Percentiles rank a stretch among this genome's conserved stretches.
phyloP scores from a whole-genome alignment of 2,888 invertebrate species.

The Lasioglossum calceatum region DNA sequence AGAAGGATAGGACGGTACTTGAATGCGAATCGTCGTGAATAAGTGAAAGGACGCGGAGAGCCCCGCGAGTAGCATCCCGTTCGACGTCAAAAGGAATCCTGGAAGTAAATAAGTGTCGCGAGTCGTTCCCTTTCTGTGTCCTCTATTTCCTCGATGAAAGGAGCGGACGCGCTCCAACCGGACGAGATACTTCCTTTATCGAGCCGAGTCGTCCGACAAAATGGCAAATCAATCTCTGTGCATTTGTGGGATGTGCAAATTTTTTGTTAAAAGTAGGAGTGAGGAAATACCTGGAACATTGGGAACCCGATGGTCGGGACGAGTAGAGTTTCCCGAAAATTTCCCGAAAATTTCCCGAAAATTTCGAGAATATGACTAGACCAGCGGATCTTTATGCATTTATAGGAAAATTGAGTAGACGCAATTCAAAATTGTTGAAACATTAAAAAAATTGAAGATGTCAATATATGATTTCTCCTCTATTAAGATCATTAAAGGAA shows the following conservation, averaged over 20 bases:
- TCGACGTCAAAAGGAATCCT: conserved; percentile 2
- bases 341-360: too few species aligned
- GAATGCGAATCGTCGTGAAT: conserved; percentile 49
- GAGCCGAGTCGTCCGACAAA: not conserved
- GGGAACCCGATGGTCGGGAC: too few species aligned
- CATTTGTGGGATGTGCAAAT: not conserved
- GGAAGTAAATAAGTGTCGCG: conserved; percentile 22
- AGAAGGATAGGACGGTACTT: conserved; percentile 29
- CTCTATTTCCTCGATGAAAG: not conserved
- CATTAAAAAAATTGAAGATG: too few species aligned
- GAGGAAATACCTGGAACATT: too few species aligned
- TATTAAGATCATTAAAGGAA: too few species aligned
- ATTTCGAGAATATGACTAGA: too few species aligned
- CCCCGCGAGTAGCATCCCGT: not conserved
- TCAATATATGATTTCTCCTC: too few species aligned
- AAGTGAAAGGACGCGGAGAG: conserved; percentile 24
- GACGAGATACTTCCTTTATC: not conserved
- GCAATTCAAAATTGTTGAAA: too few species aligned
- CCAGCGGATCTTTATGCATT: too few species aligned
- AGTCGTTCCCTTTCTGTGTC: not conserved
- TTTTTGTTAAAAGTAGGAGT: not conserved
- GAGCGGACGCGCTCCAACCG: not conserved
- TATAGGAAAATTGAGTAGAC: too few species aligned
- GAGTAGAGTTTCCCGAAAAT: too few species aligned
- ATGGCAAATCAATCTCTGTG: not conserved